Base-by-base conservation (phyloP, 2,888 invertebrate genomes). In the Drosophila kuntzei region DNA sequence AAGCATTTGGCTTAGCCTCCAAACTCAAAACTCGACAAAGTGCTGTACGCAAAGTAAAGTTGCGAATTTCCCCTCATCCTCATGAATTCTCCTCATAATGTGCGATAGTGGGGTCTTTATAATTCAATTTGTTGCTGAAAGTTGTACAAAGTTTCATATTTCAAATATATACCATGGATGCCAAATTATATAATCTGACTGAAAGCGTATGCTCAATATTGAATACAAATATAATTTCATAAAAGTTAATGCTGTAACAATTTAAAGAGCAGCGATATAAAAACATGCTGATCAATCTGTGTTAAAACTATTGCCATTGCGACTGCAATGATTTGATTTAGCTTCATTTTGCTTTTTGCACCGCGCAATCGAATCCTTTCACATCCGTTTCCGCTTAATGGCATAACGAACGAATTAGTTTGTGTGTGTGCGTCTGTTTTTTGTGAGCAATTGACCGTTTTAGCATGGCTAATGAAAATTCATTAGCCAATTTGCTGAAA, bases 71-170 rank as follows among this genome's bases (percentile, higher is more conserved):
- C 20, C 16, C 47, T 39, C 39, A n/a, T n/a, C 25, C 14, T 16
- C n/a, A n/a, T 25, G 8, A n/a, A 37, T 4, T 18, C 32, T 6
- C 11, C 18, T n/a, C 29, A 14, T n/a, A 18, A 47, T 58, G 50
- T 59, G 58, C 36, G 18, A 29, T 12, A 47, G 34, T 59, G 27
- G 18, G 25, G 54, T 34, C 58, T 54, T 71, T 74, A 74, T 76
- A 85, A 87, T 82, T 85, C 71, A 80, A 87, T 85, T 87, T 81
- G 71, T 59, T 65, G 63, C 64, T 44, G 51, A 74, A 71, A 81
- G 61, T 71, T 83, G 49, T 50, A 54, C 57, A 71, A 77, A 76
- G 64, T 66, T 60, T 60, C 73, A 73, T 67, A 79, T 77, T 83
- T 72, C 44, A 41, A 55, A 55, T 62, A 72, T 74, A 79, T 72